A percentile compares a stretch with the other conserved stretches of the same genome.
Conservation (phyloP, 2,113 vertebrate genomes). For the Mionectes macconnelli region DNA sequence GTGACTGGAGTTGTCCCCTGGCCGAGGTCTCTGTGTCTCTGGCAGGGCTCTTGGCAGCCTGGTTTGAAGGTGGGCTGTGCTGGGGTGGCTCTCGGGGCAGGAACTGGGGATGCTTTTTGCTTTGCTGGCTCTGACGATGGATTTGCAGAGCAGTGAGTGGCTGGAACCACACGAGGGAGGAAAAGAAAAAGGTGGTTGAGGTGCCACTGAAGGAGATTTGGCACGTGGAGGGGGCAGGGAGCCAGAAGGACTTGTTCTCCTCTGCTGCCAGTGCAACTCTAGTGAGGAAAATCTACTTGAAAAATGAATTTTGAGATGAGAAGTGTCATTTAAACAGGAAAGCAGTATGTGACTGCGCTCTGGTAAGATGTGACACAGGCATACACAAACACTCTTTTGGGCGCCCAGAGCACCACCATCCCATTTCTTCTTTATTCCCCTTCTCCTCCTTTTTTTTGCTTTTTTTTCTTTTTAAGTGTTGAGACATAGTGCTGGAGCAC, state of each 20-base stretch:
- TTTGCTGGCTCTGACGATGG: neutral
- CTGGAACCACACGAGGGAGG: neutral
- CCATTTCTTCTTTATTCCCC: neutral
- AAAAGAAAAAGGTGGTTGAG: neutral
- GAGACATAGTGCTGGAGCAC: neutral
- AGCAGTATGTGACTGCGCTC: neutral
- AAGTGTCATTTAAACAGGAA: neutral
- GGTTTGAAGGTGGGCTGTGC: neutral
- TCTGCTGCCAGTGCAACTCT: neutral
- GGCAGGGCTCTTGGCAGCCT: rapidly evolving
- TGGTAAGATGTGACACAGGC: neutral
- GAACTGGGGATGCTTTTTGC: neutral
- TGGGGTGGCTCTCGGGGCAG: neutral
- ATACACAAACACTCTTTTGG: neutral
- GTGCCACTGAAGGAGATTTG: neutral
- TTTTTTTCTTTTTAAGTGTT: neutral
- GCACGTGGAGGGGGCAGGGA: neutral
- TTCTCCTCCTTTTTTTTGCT: rapidly evolving
- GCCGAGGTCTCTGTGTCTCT: rapidly evolving
- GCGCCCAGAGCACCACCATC: neutral
- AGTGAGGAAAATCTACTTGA: conserved; percentile 9
- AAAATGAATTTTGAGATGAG: conserved; percentile 8
- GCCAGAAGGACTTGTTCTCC: conserved; percentile 34
- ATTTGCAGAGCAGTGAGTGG: neutral
- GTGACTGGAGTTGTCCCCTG: neutral